Evolutionary conservation across 2,888 invertebrate genomes (phyloP).

Genomic region (Pyralis farinalis): DNA sequence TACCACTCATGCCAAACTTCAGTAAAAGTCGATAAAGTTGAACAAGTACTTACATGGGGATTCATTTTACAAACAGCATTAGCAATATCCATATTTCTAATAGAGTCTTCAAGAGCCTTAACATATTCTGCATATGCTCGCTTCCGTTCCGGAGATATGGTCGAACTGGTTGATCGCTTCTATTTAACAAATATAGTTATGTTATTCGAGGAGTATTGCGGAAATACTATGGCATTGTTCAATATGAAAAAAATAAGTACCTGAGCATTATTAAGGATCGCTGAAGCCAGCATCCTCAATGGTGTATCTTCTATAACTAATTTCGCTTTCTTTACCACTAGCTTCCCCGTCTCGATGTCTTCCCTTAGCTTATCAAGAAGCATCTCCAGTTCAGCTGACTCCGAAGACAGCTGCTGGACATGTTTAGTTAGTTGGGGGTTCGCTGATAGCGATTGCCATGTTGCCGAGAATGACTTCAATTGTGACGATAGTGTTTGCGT

Average conservation of each 20-base stretch:
- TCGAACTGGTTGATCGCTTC: constrained; percentile 32
- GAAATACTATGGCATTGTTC: no score
- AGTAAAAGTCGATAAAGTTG: no score
- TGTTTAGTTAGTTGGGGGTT: constrained; percentile 22
- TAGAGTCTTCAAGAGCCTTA: constrained; percentile 33
- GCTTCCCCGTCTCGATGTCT: constrained; percentile 35
- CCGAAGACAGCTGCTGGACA: constrained; percentile 27
- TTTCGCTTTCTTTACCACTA: constrained; percentile 36
- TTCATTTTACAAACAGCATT: constrained; percentile 38
- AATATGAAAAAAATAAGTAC: constrained; percentile 34
- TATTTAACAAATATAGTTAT: constrained; percentile 25
- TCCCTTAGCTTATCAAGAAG: constrained; percentile 33
- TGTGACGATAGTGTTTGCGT: constrained; percentile 34
- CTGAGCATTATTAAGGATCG: constrained; percentile 51
- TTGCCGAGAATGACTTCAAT: constrained; percentile 30
- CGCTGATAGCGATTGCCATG: constrained; percentile 32
- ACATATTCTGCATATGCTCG: constrained; percentile 35
- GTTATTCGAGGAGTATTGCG: no score
- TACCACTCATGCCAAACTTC: no score
- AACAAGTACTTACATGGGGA: constrained; percentile 39
- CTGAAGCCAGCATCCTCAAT: constrained; percentile 41
- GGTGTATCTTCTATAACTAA: constrained; percentile 49
- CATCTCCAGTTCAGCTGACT: constrained; percentile 26
- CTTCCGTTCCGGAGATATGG: constrained; percentile 27
- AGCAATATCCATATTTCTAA: constrained; percentile 43